Conservation (phyloP, 2,888 invertebrate genomes). For the Eupithecia subumbrata region DNA sequence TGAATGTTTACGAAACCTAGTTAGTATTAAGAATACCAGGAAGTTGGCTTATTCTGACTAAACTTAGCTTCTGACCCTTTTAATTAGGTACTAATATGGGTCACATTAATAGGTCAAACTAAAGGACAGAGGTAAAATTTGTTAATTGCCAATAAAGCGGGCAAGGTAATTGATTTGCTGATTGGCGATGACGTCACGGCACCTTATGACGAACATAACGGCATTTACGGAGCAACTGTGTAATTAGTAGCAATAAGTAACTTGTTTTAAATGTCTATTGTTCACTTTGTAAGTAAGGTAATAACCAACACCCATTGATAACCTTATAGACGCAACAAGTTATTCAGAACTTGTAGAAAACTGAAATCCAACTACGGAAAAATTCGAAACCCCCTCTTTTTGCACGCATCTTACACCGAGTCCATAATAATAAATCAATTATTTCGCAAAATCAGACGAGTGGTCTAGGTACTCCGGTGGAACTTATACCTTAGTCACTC, state of each 20-base stretch:
- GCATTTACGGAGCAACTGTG: constrained; percentile 32
- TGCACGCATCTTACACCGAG: neutral
- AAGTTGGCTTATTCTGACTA: neutral
- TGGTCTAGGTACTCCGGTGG: too few species aligned
- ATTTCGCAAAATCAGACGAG: too few species aligned
- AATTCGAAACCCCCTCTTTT: neutral
- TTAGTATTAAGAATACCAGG: constrained; percentile 13
- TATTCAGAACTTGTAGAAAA: neutral
- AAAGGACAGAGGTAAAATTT: constrained; percentile 51
- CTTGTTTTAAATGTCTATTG: constrained; percentile 21
- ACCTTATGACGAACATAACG: constrained; percentile 41
- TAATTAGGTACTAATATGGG: constrained; percentile 35
- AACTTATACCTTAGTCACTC: too few species aligned
- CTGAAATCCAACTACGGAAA: neutral
- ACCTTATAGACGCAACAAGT: neutral
- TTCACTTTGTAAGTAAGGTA: neutral
- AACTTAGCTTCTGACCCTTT: constrained; percentile 13
- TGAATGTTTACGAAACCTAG: constrained; percentile 1
- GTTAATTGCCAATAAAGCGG: constrained; percentile 60
- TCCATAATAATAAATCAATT: neutral
- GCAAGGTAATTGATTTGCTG: constrained; percentile 50
- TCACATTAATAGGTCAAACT: constrained; percentile 39
- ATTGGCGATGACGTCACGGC: constrained; percentile 56
- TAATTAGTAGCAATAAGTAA: constrained; percentile 32
- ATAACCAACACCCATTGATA: neutral